Conservation (phyloP, 2,797 vertebrate genomes). For the Acipenser transmontanus region DNA sequence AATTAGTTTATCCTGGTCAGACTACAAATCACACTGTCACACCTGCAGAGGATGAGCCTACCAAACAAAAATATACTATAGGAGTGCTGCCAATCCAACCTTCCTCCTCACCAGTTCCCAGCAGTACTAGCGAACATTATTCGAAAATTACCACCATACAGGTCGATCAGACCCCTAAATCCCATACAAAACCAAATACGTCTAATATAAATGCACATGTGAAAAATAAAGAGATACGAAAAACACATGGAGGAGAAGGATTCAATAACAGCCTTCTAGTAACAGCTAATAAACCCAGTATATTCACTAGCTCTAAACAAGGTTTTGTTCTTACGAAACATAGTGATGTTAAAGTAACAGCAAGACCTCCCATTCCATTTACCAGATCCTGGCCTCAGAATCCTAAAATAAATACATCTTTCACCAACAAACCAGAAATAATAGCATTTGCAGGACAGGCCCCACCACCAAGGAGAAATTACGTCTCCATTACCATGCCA, state of each 20-base stretch:
- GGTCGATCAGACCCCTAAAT: slow-evolving; percentile 20
- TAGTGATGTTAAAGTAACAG: slow-evolving; percentile 12
- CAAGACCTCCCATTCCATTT: slow-evolving; percentile 24
- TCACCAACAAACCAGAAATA: slow-evolving; percentile 43
- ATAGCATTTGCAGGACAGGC: slow-evolving; percentile 37
- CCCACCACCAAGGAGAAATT: slow-evolving; percentile 23
- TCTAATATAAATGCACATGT: too few relatives aligned
- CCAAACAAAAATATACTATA: neutral
- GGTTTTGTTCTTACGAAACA: slow-evolving; percentile 24
- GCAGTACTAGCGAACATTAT: slow-evolving; percentile 4
- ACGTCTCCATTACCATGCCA: slow-evolving; percentile 11
- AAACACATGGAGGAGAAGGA: slow-evolving; percentile 18
- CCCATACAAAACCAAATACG: slow-evolving; percentile 8
- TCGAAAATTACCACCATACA: slow-evolving; percentile 18
- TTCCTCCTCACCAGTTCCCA: slow-evolving; percentile 21
- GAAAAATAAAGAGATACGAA: slow-evolving; percentile 3
- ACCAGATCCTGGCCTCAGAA: slow-evolving; percentile 23
- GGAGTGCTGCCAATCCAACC: slow-evolving; percentile 18
- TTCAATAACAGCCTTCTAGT: neutral
- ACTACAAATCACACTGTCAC: too few relatives aligned
- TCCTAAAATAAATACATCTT: slow-evolving; percentile 14
- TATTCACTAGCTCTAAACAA: slow-evolving; percentile 28
- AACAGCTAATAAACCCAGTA: slow-evolving; percentile 21
- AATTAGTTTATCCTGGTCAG: too few relatives aligned
- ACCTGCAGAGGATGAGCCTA: too few relatives aligned